Conservation (phyloP, 2,797 vertebrate species). For the Hemitrygon akajei region DNA sequence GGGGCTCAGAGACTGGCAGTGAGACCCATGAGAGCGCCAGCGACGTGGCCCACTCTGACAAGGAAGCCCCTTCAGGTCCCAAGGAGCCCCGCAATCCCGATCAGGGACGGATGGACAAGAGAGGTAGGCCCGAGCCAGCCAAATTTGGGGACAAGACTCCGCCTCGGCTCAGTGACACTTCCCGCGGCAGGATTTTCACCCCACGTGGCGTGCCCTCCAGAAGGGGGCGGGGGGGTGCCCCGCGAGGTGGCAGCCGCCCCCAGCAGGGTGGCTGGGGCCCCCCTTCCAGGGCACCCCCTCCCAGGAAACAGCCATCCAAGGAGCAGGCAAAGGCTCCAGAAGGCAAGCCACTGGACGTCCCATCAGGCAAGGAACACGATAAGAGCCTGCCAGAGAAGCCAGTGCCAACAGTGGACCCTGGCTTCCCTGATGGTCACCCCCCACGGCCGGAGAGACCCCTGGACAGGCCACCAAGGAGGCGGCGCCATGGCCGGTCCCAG, state of each 20-base stretch:
- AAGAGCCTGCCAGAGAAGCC: neutral
- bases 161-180: slow-evolving; percentile 46
- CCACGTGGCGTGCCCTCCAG: slow-evolving; percentile 84
- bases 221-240: slow-evolving; percentile 71
- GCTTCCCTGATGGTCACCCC: neutral
- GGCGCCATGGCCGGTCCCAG: slow-evolving; percentile 77
- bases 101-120: slow-evolving; percentile 40
- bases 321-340: slow-evolving; percentile 52
- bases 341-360: slow-evolving; percentile 65
- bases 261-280: slow-evolving; percentile 49
- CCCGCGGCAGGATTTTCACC: slow-evolving; percentile 75
- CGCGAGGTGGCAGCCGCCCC: slow-evolving; percentile 43
- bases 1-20: slow-evolving; percentile 83
- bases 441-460: neutral
- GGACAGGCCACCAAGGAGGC: slow-evolving; percentile 49
- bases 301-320: slow-evolving; percentile 36
- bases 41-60: slow-evolving; percentile 74
- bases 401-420: neutral
- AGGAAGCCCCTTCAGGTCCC: slow-evolving; percentile 57
- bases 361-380: neutral
- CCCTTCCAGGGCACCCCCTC: slow-evolving; percentile 45
- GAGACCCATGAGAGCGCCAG: slow-evolving; percentile 72
- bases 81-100: slow-evolving; percentile 48
- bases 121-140: slow-evolving; percentile 41
- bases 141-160: slow-evolving; percentile 43